Percentiles rank a stretch among this genome's conserved stretches.
phyloP scores from a whole-genome alignment of 2,888 invertebrate species.

The Ptychoptera contaminata region DNA sequence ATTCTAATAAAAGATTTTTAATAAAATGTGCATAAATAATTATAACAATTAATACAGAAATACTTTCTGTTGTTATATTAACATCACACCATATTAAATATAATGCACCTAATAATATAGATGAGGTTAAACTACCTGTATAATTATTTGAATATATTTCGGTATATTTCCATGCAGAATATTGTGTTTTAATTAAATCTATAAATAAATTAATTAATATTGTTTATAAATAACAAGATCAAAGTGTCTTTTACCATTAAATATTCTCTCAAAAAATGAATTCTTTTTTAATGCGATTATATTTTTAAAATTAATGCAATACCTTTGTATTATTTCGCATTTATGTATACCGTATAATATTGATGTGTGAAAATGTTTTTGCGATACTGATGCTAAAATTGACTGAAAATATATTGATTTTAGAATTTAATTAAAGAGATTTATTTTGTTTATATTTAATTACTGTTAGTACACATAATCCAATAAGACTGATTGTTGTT shows the following conservation, averaged over 20 bases:
- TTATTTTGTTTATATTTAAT: background rate
- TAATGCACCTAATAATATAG: conserved; percentile 1
- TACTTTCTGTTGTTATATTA: background rate
- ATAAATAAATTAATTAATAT: background rate
- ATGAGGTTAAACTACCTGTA: conserved; percentile 1
- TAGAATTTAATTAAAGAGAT: background rate
- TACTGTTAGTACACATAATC: conserved; percentile 6
- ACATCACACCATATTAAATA: conserved; percentile 3
- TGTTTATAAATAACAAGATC: too few relatives aligned
- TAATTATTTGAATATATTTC: conserved; percentile 4
- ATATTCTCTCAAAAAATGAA: background rate
- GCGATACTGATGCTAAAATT: conserved; percentile 5
- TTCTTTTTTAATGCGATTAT: conserved; percentile 1
- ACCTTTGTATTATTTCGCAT: conserved; percentile 3
- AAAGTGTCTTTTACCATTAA: too few relatives aligned
- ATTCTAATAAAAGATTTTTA: background rate
- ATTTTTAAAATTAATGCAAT: conserved; percentile 7
- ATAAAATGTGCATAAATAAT: conserved; percentile 1
- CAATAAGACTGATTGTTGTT: conserved; percentile 6
- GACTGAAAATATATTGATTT: background rate
- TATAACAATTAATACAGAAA: background rate
- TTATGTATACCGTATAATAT: conserved; percentile 5
- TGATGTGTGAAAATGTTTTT: conserved; percentile 3
- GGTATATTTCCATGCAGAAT: background rate
- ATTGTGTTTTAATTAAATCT: background rate